A percentile compares a stretch with the other conserved stretches of the same genome.
phyloP scores from a whole-genome alignment of 2,888 invertebrate species.

The Drosophila setosimentum region DNA sequence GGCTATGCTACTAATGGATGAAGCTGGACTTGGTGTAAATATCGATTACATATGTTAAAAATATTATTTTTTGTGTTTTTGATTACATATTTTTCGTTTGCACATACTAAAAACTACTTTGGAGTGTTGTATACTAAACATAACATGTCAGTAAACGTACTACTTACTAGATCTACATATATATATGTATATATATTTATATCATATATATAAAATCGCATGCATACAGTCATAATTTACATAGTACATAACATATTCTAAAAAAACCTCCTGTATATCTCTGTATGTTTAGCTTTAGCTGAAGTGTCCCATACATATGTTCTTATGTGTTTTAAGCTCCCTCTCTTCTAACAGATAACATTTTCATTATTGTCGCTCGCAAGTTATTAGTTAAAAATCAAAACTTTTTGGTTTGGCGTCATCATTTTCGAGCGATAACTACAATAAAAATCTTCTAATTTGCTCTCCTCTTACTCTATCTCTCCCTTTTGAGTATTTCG shows the following conservation, averaged over 20 bases:
- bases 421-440: background rate
- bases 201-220: constrained; percentile 32
- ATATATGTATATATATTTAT: constrained; percentile 6
- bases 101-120: constrained; percentile 35
- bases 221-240: constrained; percentile 59
- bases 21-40: constrained; percentile 95
- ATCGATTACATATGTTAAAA: constrained; percentile 85
- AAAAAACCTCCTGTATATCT: constrained; percentile 5
- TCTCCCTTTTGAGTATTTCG: constrained; percentile 25
- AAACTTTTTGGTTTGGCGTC: background rate
- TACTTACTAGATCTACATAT: constrained; percentile 15
- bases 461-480: background rate
- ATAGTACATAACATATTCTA: constrained; percentile 20
- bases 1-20: constrained; percentile 97
- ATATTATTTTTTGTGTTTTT: constrained; percentile 45
- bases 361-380: background rate
- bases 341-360: background rate
- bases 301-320: background rate
- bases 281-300: constrained; percentile 10
- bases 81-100: constrained; percentile 33
- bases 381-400: background rate
- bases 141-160: constrained; percentile 13
- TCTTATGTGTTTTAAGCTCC: background rate
- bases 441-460: background rate
- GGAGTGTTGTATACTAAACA: constrained; percentile 34